Evolutionary conservation across 2,797 vertebrate genomes (phyloP).

Genomic region (Scleropages formosus): DNA sequence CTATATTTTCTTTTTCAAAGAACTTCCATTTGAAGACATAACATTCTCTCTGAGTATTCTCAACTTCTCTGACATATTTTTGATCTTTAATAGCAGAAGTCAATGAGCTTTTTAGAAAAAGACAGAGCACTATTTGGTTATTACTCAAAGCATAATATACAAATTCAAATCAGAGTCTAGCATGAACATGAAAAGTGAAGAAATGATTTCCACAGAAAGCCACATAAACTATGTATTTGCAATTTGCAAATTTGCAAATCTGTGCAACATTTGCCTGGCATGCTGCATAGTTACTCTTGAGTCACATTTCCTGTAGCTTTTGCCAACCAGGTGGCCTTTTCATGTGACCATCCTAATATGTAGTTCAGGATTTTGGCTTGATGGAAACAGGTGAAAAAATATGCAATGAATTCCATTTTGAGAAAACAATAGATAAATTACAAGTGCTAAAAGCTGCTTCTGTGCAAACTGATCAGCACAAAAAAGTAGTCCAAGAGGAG

Average conservation of each 20-base stretch:
- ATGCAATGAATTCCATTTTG: too few species aligned
- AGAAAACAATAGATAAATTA: too few species aligned
- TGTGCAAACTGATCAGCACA: too few species aligned
- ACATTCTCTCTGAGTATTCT: too few species aligned
- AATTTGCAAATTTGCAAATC: conserved; percentile 38
- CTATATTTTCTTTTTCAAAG: too few species aligned
- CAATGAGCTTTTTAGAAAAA: too few species aligned
- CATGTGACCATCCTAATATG: not conserved
- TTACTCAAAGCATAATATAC: conserved; percentile 18
- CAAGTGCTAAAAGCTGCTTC: too few species aligned
- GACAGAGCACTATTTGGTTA: conserved; percentile 3
- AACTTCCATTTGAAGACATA: too few species aligned
- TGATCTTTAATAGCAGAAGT: too few species aligned
- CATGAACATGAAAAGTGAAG: conserved; percentile 6
- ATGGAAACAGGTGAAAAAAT: too few species aligned
- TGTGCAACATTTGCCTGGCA: not conserved
- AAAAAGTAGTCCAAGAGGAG: too few species aligned
- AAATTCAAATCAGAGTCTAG: not conserved
- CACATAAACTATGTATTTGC: not conserved
- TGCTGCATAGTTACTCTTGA: conserved; percentile 3
- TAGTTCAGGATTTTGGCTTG: not conserved
- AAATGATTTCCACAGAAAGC: not conserved
- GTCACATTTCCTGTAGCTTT: not conserved
- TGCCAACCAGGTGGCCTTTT: not conserved
- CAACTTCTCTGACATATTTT: too few species aligned